phyloP scores from a whole-genome alignment of 2,888 invertebrate genomes.

The Neoascia interrupta region DNA sequence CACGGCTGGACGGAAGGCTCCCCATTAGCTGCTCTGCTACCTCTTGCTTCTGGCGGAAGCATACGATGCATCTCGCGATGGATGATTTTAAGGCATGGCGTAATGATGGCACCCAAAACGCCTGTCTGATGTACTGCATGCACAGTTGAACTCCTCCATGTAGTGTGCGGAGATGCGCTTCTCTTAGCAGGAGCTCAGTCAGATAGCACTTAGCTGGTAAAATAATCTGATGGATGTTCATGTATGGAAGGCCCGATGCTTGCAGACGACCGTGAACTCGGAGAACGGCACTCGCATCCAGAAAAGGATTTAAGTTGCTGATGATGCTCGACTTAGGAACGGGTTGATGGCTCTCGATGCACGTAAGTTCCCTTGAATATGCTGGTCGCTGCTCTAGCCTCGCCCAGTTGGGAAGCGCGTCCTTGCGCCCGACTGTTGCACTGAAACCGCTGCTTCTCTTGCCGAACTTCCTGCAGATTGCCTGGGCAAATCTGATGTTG shows the following conservation, averaged over 20 bases:
- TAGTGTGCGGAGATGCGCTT: neutral
- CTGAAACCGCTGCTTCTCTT: neutral
- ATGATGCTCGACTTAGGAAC: neutral
- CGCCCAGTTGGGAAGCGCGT: neutral
- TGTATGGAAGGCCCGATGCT: neutral
- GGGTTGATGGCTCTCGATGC: neutral
- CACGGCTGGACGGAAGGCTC: neutral
- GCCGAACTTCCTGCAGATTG: neutral
- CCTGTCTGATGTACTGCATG: too few species aligned
- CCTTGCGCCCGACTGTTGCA: neutral
- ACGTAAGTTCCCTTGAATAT: neutral
- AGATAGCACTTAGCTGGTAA: slow-evolving; percentile 5
- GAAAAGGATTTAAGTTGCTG: neutral
- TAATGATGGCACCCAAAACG: too few species aligned
- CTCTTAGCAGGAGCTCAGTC: neutral
- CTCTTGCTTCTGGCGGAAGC: neutral
- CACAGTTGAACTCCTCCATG: too few species aligned
- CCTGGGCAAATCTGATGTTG: too few species aligned
- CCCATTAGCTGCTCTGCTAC: neutral
- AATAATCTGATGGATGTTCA: slow-evolving; percentile 1
- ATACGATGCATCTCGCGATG: too few species aligned
- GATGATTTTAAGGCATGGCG: too few species aligned
- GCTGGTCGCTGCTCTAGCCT: neutral
- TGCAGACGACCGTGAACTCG: neutral
- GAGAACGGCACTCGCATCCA: neutral